phyloP scores from a whole-genome alignment of 2,113 vertebrate species.

The Eptatretus burgeri region DNA sequence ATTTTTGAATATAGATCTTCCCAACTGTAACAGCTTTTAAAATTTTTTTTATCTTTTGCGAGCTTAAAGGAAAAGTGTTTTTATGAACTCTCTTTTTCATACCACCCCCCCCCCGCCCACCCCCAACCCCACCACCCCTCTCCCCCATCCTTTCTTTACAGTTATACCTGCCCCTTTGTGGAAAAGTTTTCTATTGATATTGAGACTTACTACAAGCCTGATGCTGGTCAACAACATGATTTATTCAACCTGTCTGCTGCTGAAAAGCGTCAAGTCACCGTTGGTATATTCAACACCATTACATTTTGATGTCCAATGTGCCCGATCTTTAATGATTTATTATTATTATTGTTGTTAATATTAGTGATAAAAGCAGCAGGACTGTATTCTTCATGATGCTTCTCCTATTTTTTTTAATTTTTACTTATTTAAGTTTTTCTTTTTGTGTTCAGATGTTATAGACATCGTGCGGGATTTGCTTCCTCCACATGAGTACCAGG shows the following conservation, averaged over 20 bases:
- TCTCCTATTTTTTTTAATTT: fast-evolving
- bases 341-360: not conserved
- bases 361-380: not conserved
- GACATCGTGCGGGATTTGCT: conserved; percentile 84
- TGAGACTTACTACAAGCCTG: conserved; percentile 75
- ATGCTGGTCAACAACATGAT: conserved; percentile 46
- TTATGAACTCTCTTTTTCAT: no score
- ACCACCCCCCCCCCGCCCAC: not conserved
- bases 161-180: conserved; percentile 91
- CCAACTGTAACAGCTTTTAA: no score
- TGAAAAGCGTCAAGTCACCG: conserved; percentile 46
- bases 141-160: conserved; percentile 14
- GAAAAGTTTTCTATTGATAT: conserved; percentile 99
- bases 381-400: not conserved
- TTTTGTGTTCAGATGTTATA: conserved; percentile 33
- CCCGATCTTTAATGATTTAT: not conserved
- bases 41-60: no score
- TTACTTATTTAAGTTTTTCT: conserved; percentile 1
- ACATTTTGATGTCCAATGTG: not conserved
- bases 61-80: no score
- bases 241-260: conserved; percentile 63
- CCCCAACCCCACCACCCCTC: not conserved
- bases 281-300: conserved; percentile 27
- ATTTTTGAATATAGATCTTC: no score
- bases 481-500: conserved; percentile 54